Evolutionary conservation across 2,113 vertebrate genomes (phyloP).

Genomic region (Leptocoma aspasia): DNA sequence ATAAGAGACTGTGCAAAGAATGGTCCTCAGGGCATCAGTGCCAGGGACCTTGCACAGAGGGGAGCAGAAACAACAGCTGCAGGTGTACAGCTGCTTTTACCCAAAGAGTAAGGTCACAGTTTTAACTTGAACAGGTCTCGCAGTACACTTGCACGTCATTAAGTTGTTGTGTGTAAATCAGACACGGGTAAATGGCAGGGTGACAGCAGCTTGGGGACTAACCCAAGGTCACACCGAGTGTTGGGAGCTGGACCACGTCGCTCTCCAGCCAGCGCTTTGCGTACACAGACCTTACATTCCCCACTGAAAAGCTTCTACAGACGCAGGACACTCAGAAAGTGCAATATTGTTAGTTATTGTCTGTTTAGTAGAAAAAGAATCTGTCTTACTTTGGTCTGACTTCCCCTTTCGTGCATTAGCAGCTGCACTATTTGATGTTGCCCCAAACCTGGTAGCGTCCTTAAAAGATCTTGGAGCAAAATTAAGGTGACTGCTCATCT

Average conservation of each 20-base stretch:
- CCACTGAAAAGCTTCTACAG: neutral
- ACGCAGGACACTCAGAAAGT: neutral
- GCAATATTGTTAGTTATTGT: neutral
- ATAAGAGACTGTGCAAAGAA: neutral
- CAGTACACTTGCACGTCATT: neutral
- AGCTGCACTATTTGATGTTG: neutral
- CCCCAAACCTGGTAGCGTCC: neutral
- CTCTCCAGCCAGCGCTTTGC: neutral
- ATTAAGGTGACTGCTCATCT: neutral
- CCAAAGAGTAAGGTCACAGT: neutral
- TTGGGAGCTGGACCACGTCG: neutral
- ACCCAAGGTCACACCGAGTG: neutral
- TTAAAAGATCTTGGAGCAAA: conserved; percentile 2
- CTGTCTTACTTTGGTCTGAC: conserved; percentile 4
- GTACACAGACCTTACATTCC: neutral
- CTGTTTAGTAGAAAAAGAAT: neutral
- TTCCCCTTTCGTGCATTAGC: conserved; percentile 27
- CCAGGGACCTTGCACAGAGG: neutral
- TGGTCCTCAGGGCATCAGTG: neutral
- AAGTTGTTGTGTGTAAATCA: neutral
- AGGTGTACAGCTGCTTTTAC: neutral
- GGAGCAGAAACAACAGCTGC: neutral
- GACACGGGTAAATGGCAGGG: neutral
- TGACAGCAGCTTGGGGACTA: neutral
- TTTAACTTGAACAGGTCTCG: neutral